These are phyloP conservation scores for Coccyzus lansbergi DNA, from an alignment of 2,797 vertebrate species.

Conservation along the genomic window DNA sequence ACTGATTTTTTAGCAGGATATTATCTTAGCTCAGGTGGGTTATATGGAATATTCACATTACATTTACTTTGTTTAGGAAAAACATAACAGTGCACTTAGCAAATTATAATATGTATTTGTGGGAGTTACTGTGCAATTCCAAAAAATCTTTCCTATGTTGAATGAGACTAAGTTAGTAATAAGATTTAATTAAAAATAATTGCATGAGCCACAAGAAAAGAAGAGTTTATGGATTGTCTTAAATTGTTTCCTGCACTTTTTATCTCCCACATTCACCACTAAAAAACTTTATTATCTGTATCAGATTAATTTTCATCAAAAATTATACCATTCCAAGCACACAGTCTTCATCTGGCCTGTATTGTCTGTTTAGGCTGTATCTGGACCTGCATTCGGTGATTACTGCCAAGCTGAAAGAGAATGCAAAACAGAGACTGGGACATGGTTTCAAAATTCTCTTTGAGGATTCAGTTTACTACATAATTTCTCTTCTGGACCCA, in stretches of 20 bases:
- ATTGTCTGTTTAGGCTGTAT: not conserved
- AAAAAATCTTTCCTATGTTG: not conserved
- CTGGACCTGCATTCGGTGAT: not conserved
- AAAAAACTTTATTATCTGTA: not conserved
- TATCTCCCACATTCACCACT: not conserved
- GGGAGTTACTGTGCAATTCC: not conserved
- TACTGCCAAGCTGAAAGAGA: not conserved
- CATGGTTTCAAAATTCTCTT: not conserved
- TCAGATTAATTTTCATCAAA: not conserved
- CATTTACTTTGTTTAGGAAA: not conserved
- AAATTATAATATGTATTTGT: not conserved
- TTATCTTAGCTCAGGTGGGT: not conserved
- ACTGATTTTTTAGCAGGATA: not conserved
- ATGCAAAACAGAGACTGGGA: not conserved
- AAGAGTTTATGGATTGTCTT: not conserved
- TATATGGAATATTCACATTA: not conserved
- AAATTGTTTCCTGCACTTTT: not conserved
- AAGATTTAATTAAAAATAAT: not conserved
- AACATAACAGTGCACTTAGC: not conserved
- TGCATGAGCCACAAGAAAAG: not conserved
- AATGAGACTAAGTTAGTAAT: not conserved
- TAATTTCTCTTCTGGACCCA: not conserved
- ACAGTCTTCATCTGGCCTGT: not conserved
- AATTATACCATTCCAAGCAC: not conserved
- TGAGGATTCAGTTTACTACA: not conserved